A percentile compares a stretch with the other conserved stretches of the same genome.
phyloP scores from a whole-genome alignment of 2,888 invertebrate species.

The Ramazzottius varieornatus region DNA sequence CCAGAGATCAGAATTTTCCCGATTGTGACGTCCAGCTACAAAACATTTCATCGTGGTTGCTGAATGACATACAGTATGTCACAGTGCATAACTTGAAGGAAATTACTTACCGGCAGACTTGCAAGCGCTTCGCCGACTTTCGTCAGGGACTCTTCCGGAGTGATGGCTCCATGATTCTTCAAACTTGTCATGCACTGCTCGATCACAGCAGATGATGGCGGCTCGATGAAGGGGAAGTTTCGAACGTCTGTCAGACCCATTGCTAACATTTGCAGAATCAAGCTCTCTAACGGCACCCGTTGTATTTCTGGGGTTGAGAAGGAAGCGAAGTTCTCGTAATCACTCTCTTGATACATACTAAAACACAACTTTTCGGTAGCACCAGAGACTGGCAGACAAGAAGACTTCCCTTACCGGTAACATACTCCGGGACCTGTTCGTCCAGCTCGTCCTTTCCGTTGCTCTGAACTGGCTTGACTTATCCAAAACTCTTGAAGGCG shows the following conservation, averaged over 20 bases:
- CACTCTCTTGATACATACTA: conserved; percentile 49
- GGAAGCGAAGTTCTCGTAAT: conserved; percentile 46
- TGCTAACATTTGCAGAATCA: conserved; percentile 69
- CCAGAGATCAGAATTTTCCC: conserved; percentile 87
- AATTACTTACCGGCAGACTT: conserved; percentile 59
- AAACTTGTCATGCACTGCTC: conserved; percentile 60
- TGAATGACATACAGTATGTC: too few species aligned
- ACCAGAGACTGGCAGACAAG: background rate
- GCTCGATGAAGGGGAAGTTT: conserved; percentile 70
- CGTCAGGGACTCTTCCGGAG: conserved; percentile 51
- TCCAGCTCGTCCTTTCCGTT: conserved; percentile 67
- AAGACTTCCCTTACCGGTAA: conserved; percentile 31
- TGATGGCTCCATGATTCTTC: conserved; percentile 63
- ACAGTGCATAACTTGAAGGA: too few species aligned
- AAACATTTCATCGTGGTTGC: too few species aligned
- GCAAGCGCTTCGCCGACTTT: conserved; percentile 58
- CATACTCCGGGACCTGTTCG: conserved; percentile 66
- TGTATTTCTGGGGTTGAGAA: conserved; percentile 79
- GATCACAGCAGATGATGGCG: conserved; percentile 54
- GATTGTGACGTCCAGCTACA: conserved; percentile 74
- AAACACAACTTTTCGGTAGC: too few species aligned
- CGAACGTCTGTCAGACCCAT: conserved; percentile 71
- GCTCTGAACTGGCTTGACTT: conserved; percentile 87
- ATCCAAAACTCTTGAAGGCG: conserved; percentile 61
- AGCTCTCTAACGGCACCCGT: conserved; percentile 67